Percentiles rank a stretch among this genome's conserved stretches.
phyloP scores from a whole-genome alignment of 53 echinoderm and acorn worm genomes.

The Patiria pectinifera region DNA sequence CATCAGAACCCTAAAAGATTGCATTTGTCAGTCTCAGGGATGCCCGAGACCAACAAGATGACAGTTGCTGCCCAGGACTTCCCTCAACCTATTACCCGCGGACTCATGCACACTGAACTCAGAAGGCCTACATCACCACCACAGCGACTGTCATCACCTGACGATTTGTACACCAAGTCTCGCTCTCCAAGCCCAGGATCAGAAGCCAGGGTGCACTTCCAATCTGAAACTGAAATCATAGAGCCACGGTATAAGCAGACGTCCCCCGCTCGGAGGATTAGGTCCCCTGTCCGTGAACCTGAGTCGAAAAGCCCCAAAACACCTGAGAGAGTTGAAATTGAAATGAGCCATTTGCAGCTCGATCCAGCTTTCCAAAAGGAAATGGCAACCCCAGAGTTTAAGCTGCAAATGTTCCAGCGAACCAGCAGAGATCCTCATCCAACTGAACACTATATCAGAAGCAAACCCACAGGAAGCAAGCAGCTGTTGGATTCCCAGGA shows the following conservation, averaged over 20 bases:
- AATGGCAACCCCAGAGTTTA: constrained; percentile 74
- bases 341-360: constrained; percentile 66
- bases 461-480: neutral
- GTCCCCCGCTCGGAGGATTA: constrained; percentile 39
- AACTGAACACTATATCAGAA: constrained; percentile 43
- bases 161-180: neutral
- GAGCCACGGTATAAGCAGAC: constrained; percentile 16
- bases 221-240: constrained; percentile 49
- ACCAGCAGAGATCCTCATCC: constrained; percentile 77
- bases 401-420: constrained; percentile 79
- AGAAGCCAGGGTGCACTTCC: constrained; percentile 43
- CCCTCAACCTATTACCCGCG: constrained; percentile 67
- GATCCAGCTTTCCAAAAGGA: constrained; percentile 62
- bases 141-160: constrained; percentile 3
- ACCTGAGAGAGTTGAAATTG: constrained; percentile 28
- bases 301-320: neutral
- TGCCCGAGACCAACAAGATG: neutral
- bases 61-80: constrained; percentile 37
- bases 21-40: neutral
- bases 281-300: constrained; percentile 12
- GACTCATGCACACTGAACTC: constrained; percentile 68
- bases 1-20: neutral
- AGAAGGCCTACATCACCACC: constrained; percentile 5
- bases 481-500: constrained; percentile 24
- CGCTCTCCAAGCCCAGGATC: constrained; percentile 48